phyloP scores from a whole-genome alignment of 2,888 invertebrate genomes.

The Strigamia transsilvanica region DNA sequence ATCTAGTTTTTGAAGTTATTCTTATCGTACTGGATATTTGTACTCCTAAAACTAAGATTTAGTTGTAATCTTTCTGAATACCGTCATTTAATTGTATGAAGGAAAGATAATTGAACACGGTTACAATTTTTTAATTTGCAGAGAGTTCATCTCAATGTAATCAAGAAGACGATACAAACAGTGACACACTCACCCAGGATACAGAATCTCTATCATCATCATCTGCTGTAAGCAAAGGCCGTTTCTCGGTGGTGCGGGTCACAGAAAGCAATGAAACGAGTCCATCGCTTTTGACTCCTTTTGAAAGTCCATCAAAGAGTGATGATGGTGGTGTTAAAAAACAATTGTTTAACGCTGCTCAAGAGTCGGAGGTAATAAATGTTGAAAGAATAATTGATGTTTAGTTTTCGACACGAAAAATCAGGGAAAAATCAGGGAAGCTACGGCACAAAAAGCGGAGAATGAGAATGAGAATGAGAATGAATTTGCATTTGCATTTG shows the following conservation, averaged over 20 bases:
- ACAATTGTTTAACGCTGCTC: neutral
- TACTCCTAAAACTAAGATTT: too few relatives aligned
- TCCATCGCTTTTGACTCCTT: neutral
- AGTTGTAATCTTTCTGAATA: too few relatives aligned
- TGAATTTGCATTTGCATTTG: neutral
- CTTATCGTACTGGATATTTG: too few relatives aligned
- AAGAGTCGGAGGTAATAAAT: slow-evolving; percentile 22
- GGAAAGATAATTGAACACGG: too few relatives aligned
- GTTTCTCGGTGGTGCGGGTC: slow-evolving; percentile 62
- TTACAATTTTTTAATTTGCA: neutral
- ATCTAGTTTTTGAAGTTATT: too few relatives aligned
- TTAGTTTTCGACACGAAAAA: neutral
- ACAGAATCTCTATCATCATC: slow-evolving; percentile 42
- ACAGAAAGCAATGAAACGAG: slow-evolving; percentile 55
- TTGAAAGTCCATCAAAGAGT: slow-evolving; percentile 57
- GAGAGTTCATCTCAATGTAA: neutral
- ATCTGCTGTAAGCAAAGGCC: slow-evolving; percentile 59
- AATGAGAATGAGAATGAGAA: neutral
- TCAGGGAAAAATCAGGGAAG: neutral
- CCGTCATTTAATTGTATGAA: too few relatives aligned
- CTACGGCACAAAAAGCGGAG: too few relatives aligned
- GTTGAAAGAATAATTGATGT: neutral
- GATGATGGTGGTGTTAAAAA: neutral
- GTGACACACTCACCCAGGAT: slow-evolving; percentile 25
- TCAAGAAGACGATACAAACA: slow-evolving; percentile 11